Conservation (phyloP, 2,888 invertebrate species). For the Stictocephala bisonia region DNA sequence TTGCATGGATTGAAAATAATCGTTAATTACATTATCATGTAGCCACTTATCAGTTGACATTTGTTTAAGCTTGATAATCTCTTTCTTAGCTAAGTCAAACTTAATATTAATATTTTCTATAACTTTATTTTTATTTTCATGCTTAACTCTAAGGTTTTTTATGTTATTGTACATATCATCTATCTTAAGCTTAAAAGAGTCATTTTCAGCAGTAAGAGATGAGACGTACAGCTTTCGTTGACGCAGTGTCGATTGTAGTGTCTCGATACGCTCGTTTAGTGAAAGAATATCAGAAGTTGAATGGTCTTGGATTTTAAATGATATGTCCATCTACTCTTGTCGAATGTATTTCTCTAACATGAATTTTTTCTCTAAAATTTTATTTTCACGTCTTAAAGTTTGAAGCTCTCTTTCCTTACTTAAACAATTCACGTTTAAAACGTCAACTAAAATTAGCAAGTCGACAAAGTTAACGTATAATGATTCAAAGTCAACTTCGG, state of each 20-base stretch:
- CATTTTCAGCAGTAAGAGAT: background rate
- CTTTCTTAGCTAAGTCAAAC: background rate
- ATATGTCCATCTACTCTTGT: no score
- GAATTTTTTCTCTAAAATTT: background rate
- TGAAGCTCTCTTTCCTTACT: background rate
- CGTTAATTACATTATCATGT: background rate
- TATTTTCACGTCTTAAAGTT: background rate
- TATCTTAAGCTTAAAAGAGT: background rate
- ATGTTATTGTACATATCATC: background rate
- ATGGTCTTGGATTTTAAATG: background rate
- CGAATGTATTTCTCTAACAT: background rate
- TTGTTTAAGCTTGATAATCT: background rate
- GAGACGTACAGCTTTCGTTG: background rate
- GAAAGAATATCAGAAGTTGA: background rate
- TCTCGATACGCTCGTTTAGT: background rate
- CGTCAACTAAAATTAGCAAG: no score
- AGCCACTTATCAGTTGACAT: constrained; percentile 7
- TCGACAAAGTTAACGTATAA: no score
- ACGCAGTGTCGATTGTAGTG: background rate
- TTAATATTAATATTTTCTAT: background rate
- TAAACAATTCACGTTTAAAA: no score
- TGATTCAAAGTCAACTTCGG: no score
- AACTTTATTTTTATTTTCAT: background rate
- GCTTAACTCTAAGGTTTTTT: background rate
- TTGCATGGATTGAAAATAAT: background rate